Conservation (phyloP, 2,888 invertebrate genomes). For the Chironomus tentans region DNA sequence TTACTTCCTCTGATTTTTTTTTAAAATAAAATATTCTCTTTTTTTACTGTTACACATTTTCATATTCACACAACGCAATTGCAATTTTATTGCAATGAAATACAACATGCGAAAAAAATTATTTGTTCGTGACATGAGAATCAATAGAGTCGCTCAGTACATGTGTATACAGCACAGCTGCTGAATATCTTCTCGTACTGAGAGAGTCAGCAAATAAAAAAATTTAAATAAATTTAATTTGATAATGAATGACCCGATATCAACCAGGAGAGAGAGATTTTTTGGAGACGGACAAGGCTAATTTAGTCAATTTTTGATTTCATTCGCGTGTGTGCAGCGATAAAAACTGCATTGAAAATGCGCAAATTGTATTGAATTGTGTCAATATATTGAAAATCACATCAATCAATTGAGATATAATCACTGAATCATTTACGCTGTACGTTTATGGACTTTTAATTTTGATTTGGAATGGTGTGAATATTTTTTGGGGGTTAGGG, state of each 20-base stretch:
- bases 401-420: slow-evolving; percentile 20
- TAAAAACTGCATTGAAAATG: background rate
- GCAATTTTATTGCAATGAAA: slow-evolving; percentile 12
- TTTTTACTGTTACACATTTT: background rate
- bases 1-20: background rate
- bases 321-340: background rate
- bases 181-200: no score
- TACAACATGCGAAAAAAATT: background rate
- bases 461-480: background rate
- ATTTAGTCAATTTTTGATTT: background rate
- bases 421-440: slow-evolving; percentile 18
- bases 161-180: background rate
- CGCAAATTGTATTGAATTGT: background rate
- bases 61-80: background rate
- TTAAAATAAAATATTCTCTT: background rate
- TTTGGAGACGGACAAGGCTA: no score
- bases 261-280: no score
- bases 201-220: background rate
- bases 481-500: no score
- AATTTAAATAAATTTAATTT: background rate
- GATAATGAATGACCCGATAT: background rate
- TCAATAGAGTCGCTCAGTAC: background rate
- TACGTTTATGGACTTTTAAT: slow-evolving; percentile 21
- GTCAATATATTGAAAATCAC: background rate
- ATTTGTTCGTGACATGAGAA: slow-evolving; percentile 10